Conservation (phyloP, 2,113 vertebrate species). For the Channa argus region DNA sequence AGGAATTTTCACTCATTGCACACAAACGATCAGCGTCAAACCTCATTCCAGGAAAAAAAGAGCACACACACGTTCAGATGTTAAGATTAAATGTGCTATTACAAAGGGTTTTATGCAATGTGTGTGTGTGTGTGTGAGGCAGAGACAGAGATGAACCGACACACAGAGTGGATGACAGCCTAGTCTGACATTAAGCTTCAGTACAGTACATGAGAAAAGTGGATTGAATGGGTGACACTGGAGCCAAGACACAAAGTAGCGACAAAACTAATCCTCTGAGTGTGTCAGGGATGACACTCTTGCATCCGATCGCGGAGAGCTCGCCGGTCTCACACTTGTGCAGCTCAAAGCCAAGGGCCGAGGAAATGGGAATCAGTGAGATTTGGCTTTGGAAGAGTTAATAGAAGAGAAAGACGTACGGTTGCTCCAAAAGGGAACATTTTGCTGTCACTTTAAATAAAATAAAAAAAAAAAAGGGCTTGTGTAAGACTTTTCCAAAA, state of each 20-base stretch:
- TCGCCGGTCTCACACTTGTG: constrained; percentile 10
- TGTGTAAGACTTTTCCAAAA: neutral
- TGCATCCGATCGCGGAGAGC: constrained; percentile 28
- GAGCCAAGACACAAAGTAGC: constrained; percentile 74
- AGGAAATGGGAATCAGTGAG: constrained; percentile 5
- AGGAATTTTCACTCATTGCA: constrained; percentile 21
- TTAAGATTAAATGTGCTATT: constrained; percentile 41
- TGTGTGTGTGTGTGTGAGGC: constrained; percentile 17
- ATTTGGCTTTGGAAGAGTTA: neutral
- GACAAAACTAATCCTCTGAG: constrained; percentile 77
- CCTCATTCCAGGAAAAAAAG: neutral
- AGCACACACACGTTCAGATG: constrained; percentile 36
- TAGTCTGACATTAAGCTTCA: constrained; percentile 75
- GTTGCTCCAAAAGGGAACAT: neutral
- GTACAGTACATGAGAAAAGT: constrained; percentile 71
- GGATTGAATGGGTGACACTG: constrained; percentile 75
- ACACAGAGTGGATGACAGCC: constrained; percentile 75
- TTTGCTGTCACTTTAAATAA: neutral
- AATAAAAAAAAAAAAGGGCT: constrained; percentile 2
- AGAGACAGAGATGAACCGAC: constrained; percentile 47
- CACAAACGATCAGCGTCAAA: constrained; percentile 23
- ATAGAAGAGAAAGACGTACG: neutral
- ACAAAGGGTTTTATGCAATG: constrained; percentile 6
- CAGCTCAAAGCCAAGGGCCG: constrained; percentile 49
- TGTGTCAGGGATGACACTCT: constrained; percentile 67